These are phyloP conservation scores for Syrrhaptes paradoxus DNA, from an alignment of 2,113 vertebrate genomes.

Conservation along the genomic window DNA sequence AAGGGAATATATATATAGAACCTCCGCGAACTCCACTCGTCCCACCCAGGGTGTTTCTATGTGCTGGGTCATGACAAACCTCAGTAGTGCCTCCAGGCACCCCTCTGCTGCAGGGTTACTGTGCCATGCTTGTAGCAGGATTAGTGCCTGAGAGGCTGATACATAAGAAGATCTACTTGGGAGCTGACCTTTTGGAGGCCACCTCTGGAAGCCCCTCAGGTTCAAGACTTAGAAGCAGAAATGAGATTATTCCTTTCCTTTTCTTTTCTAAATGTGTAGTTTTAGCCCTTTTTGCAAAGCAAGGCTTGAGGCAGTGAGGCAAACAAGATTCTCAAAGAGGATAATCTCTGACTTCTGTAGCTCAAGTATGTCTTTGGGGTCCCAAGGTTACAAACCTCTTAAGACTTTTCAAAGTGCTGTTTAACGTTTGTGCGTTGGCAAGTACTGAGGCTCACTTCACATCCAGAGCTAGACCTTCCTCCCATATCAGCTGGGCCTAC, in stretches of 20 bases:
- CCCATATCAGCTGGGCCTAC: rapidly evolving
- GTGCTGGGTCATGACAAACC: too few species aligned
- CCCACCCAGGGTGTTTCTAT: too few species aligned
- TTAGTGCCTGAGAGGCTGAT: not conserved
- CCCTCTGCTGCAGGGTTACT: not conserved
- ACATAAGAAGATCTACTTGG: not conserved
- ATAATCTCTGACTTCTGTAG: not conserved
- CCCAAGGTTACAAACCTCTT: not conserved
- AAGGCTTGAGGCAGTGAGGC: not conserved
- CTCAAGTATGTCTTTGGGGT: not conserved
- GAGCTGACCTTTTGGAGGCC: not conserved
- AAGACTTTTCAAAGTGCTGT: not conserved
- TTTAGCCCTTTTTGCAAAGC: not conserved
- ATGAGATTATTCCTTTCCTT: not conserved
- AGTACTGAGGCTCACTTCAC: not conserved
- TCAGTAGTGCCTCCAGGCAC: too few species aligned
- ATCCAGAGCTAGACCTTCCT: not conserved
- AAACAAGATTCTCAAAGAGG: not conserved
- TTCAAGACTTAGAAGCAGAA: not conserved
- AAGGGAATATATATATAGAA: too few species aligned
- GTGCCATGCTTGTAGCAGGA: not conserved
- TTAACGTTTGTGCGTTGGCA: not conserved
- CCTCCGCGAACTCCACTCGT: too few species aligned
- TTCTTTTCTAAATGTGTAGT: not conserved
- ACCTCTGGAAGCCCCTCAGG: not conserved